Percentiles rank a stretch among this genome's conserved stretches.
Conservation (phyloP, 2,888 invertebrate species). For the Griposia aprilina region DNA sequence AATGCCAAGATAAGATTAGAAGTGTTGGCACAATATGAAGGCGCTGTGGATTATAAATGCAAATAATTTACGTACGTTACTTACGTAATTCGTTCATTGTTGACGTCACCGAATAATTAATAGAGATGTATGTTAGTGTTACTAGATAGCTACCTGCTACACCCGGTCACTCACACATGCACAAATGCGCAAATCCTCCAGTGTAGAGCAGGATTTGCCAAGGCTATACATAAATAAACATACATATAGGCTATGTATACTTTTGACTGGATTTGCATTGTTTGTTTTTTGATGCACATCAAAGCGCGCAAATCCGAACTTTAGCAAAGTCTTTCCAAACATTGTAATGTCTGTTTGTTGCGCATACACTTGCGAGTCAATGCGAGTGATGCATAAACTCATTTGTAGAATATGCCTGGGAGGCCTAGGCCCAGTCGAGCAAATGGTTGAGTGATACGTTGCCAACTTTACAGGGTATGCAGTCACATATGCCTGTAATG, state of each 20-base stretch:
- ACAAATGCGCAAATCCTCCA: conserved; percentile 3
- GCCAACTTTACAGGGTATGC: neutral
- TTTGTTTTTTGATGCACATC: neutral
- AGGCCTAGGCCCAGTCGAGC: neutral
- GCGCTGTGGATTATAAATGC: conserved; percentile 38
- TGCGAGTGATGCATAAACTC: neutral
- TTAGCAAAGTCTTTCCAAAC: neutral
- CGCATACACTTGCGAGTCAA: neutral
- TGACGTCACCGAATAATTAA: conserved; percentile 31
- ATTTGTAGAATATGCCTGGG: neutral
- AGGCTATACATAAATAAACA: neutral
- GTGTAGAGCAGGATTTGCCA: neutral
- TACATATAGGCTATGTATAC: neutral
- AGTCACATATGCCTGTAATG: neutral
- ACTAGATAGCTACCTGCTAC: neutral
- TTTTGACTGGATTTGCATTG: neutral
- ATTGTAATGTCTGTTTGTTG: no score
- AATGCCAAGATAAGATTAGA: conserved; percentile 50
- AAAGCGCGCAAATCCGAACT: neutral
- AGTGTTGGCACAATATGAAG: conserved; percentile 8
- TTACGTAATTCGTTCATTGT: conserved; percentile 37
- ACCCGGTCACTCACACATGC: conserved; percentile 4
- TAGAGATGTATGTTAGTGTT: conserved; percentile 4
- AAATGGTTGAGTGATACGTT: neutral
- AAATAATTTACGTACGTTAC: conserved; percentile 44